These are phyloP conservation scores for Pammene fasciana DNA, from an alignment of 2,888 invertebrate species.

Conservation along the genomic window DNA sequence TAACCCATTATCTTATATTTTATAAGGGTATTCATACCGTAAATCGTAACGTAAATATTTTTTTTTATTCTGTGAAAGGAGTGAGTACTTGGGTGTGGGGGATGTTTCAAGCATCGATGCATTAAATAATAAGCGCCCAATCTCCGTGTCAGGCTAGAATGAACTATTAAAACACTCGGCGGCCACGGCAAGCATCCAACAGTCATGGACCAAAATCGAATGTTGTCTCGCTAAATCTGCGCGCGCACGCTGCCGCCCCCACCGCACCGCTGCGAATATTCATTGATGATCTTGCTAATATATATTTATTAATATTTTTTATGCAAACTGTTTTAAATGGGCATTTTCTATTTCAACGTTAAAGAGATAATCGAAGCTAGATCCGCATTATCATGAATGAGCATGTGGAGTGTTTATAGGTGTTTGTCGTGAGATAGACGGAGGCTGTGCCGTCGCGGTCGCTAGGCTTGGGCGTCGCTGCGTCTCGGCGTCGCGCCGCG, in stretches of 20 bases:
- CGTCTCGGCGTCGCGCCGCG: constrained; percentile 79
- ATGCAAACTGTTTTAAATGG: constrained; percentile 49
- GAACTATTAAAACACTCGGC: constrained; percentile 80
- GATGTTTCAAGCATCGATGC: constrained; percentile 28
- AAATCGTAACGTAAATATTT: neutral
- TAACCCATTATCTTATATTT: no score
- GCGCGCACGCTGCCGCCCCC: constrained; percentile 73
- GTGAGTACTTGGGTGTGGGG: constrained; percentile 10
- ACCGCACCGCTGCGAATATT: constrained; percentile 71
- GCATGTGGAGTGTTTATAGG: constrained; percentile 18
- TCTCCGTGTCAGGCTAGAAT: constrained; percentile 69
- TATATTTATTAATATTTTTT: constrained; percentile 64
- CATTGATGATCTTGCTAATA: constrained; percentile 82
- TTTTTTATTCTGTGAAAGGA: no score
- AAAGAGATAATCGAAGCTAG: constrained; percentile 39
- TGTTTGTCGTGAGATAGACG: constrained; percentile 49
- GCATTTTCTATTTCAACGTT: constrained; percentile 10
- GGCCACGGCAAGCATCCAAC: constrained; percentile 80
- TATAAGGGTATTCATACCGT: neutral
- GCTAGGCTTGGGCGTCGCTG: constrained; percentile 81
- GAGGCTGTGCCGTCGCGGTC: constrained; percentile 69
- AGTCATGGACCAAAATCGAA: constrained; percentile 85
- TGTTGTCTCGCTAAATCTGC: constrained; percentile 77
- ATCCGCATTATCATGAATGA: neutral
- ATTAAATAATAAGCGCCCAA: constrained; percentile 58